Conservation (phyloP, 2,888 invertebrate species). For the Muschampia staudingeri region DNA sequence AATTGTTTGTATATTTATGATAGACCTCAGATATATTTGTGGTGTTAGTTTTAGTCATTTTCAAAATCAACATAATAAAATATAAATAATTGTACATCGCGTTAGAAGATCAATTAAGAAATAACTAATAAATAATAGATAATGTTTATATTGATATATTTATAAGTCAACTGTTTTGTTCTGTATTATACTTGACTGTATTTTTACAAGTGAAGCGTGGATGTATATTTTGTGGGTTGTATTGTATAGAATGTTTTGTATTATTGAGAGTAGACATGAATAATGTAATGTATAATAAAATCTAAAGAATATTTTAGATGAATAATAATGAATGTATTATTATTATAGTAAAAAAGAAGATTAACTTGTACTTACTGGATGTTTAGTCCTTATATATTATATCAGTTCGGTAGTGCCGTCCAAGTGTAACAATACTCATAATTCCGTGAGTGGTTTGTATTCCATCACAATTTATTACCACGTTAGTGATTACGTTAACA, state of each 20-base stretch:
- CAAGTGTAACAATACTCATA: slow-evolving; percentile 79
- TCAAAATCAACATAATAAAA: slow-evolving; percentile 30
- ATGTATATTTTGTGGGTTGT: slow-evolving; percentile 72
- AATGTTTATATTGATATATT: slow-evolving; percentile 68
- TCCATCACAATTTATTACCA: slow-evolving; percentile 89
- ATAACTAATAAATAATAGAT: slow-evolving; percentile 35
- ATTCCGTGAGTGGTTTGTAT: slow-evolving; percentile 78
- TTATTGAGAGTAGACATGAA: slow-evolving; percentile 69
- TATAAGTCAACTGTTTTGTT: slow-evolving; percentile 80
- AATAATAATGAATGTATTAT: slow-evolving; percentile 15
- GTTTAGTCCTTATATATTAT: slow-evolving; percentile 31
- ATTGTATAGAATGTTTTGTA: slow-evolving; percentile 77
- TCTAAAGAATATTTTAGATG: slow-evolving; percentile 34
- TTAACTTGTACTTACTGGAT: slow-evolving; percentile 35
- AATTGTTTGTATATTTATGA: slow-evolving; percentile 83
- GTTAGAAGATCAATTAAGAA: slow-evolving; percentile 34
- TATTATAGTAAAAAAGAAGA: slow-evolving; percentile 32
- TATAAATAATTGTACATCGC: slow-evolving; percentile 42
- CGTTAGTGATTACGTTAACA: slow-evolving; percentile 84
- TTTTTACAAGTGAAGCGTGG: slow-evolving; percentile 74
- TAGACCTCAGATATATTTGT: slow-evolving; percentile 71
- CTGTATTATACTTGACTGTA: slow-evolving; percentile 87
- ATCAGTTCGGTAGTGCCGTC: slow-evolving; percentile 44
- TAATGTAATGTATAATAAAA: slow-evolving; percentile 76
- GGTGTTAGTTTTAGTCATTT: slow-evolving; percentile 76